Percentiles rank a stretch among this genome's conserved stretches.
These are phyloP conservation scores for Hypomesus transpacificus DNA, from an alignment of 2,113 vertebrate genomes.

Conservation along the genomic window DNA sequence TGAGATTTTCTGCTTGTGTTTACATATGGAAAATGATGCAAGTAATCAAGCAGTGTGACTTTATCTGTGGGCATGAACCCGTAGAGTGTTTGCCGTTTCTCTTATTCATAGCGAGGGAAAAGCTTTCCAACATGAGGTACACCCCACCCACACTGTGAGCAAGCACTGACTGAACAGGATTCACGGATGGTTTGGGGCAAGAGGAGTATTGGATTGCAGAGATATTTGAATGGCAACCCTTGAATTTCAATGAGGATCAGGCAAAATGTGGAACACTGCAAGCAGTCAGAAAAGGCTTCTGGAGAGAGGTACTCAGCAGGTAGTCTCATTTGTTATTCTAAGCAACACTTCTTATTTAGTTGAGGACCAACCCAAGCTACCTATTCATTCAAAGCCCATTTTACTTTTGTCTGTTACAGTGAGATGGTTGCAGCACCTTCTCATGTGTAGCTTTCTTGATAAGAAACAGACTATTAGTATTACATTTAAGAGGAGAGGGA, in stretches of 20 bases:
- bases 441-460: background rate
- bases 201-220: conserved; percentile 11
- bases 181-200: conserved; percentile 17
- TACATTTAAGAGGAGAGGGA: no score
- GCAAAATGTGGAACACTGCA: no score
- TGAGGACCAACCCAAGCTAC: no score
- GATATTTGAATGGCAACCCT: conserved; percentile 20
- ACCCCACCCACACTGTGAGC: conserved; percentile 27
- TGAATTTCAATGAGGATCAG: conserved; percentile 13
- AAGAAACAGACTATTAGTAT: background rate
- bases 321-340: no score
- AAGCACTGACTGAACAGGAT: background rate
- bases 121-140: conserved; percentile 25
- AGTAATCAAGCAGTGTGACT: background rate
- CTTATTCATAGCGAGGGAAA: conserved; percentile 5
- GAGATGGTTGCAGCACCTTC: no score
- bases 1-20: background rate
- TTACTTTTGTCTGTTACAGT: no score
- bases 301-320: background rate
- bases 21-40: background rate
- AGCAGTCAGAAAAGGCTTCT: background rate
- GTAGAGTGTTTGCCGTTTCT: background rate
- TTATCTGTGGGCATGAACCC: no score
- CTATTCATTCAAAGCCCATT: no score
- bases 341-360: no score